Evolutionary conservation across 2,113 vertebrate species (phyloP).

Genomic region (Phasianus colchicus): DNA sequence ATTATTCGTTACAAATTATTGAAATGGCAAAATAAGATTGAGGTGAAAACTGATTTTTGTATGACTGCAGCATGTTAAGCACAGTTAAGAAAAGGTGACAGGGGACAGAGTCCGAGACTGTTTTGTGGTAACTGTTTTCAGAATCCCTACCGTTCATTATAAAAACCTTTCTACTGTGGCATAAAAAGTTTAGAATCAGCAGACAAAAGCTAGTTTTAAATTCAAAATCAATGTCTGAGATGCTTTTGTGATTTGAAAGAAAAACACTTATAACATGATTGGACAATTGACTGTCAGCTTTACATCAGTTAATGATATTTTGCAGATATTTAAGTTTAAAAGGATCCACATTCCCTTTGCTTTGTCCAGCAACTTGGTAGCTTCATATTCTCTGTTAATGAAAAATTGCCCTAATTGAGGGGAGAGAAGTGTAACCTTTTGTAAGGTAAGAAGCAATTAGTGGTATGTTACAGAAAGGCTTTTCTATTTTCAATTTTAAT

Average conservation of each 20-base stretch:
- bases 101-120: background rate
- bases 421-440: conserved; percentile 11
- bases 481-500: conserved; percentile 14
- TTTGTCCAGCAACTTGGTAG: background rate
- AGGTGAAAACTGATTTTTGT: background rate
- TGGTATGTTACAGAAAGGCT: background rate
- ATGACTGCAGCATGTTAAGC: background rate
- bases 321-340: conserved; percentile 44
- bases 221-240: background rate
- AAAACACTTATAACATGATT: background rate
- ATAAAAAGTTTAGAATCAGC: background rate
- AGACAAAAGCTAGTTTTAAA: conserved; percentile 8
- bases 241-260: too few species aligned
- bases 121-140: background rate
- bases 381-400: background rate
- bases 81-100: background rate
- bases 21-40: background rate
- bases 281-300: conserved; percentile 42
- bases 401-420: background rate
- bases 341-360: background rate
- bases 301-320: conserved; percentile 44
- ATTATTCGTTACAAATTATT: background rate
- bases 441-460: background rate
- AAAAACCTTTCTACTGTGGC: background rate
- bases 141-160: background rate